Percentiles rank a stretch among this genome's conserved stretches.
Evolutionary conservation across 2,113 vertebrate genomes (phyloP).

Genomic region (Nesoenas mayeri): DNA sequence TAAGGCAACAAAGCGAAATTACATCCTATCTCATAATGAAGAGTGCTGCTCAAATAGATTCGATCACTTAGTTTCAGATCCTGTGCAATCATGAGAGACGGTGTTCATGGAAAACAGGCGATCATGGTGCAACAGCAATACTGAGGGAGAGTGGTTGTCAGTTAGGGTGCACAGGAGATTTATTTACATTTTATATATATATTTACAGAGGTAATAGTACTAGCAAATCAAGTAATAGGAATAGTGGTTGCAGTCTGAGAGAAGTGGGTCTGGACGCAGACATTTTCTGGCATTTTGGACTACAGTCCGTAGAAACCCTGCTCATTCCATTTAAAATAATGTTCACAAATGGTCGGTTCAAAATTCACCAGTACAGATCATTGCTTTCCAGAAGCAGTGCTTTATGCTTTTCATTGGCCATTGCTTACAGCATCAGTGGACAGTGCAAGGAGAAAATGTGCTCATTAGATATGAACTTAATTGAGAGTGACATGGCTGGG

Average conservation of each 20-base stretch:
- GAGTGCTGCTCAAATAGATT: neutral
- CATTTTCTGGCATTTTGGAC: neutral
- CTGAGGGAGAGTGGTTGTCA: neutral
- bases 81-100: neutral
- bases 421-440: conserved; percentile 67
- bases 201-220: neutral
- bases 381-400: conserved; percentile 48
- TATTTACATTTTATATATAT: neutral
- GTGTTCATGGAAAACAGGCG: neutral
- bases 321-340: conserved; percentile 26
- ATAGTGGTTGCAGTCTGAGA: neutral
- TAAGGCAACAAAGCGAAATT: neutral
- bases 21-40: neutral
- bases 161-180: neutral
- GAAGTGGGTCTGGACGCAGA: neutral
- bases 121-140: neutral
- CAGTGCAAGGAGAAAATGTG: conserved; percentile 60
- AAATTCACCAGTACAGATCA: conserved; percentile 61
- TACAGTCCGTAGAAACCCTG: neutral
- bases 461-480: conserved; percentile 68
- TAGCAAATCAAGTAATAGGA: neutral
- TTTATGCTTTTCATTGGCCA: conserved; percentile 64
- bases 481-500: conserved; percentile 64
- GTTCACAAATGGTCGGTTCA: conserved; percentile 15
- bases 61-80: neutral